A percentile compares a stretch with the other conserved stretches of the same genome.
These are phyloP conservation scores for Eurosta solidaginis DNA, from an alignment of 1,140 invertebrate genomes.

Conservation along the genomic window DNA sequence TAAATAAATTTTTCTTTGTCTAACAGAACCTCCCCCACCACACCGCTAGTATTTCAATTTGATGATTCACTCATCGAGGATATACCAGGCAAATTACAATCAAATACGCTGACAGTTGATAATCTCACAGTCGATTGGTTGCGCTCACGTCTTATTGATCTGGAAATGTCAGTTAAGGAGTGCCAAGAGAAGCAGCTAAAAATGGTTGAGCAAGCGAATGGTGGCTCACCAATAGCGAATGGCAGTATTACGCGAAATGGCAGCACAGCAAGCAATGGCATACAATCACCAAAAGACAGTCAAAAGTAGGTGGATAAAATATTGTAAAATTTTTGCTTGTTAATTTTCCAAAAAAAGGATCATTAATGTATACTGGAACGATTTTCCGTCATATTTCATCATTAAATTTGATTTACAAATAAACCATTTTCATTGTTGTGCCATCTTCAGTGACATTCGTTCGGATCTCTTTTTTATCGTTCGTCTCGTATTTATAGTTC, in stretches of 20 bases:
- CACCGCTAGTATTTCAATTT: conserved; percentile 78
- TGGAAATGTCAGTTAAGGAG: conserved; percentile 74
- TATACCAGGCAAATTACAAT: conserved; percentile 77
- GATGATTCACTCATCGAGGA: conserved; percentile 84
- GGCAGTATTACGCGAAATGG: conserved; percentile 56
- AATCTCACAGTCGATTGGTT: conserved; percentile 89
- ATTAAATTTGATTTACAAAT: too few species aligned
- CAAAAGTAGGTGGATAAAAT: conserved; percentile 41
- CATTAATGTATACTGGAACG: too few species aligned
- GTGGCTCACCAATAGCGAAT: conserved; percentile 54
- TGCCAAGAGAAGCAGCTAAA: conserved; percentile 68
- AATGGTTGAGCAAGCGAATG: conserved; percentile 61
- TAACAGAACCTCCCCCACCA: conserved; percentile 73
- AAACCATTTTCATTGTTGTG: too few species aligned
- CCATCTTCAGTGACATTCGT: too few species aligned
- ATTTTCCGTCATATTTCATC: too few species aligned
- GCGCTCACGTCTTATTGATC: conserved; percentile 73
- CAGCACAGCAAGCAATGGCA: conserved; percentile 61
- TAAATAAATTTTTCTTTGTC: conserved; percentile 41
- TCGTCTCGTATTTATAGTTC: too few species aligned
- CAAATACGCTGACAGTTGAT: conserved; percentile 85
- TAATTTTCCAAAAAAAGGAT: conserved; percentile 27
- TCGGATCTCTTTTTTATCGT: too few species aligned
- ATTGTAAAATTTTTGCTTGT: not conserved
- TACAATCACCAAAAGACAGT: conserved; percentile 58